Percentiles rank a stretch among this genome's conserved stretches.
Conservation (phyloP, 2,888 invertebrate species). For the Micoletzkya japonica region DNA sequence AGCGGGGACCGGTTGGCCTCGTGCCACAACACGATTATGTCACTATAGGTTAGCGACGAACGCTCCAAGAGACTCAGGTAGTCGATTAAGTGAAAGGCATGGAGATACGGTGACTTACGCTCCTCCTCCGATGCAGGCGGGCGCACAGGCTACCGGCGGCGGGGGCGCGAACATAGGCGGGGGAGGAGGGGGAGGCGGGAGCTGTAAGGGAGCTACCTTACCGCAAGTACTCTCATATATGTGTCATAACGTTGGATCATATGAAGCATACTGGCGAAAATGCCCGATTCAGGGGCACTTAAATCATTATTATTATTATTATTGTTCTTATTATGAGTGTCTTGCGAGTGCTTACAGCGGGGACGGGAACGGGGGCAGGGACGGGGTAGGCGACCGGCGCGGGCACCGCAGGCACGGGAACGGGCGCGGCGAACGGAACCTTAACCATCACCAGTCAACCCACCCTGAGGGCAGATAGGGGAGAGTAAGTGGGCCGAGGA, state of each 20-base stretch:
- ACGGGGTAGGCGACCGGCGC: background rate
- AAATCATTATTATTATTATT: too few relatives aligned
- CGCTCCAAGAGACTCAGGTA: background rate
- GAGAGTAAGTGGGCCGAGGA: background rate
- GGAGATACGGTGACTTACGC: slow-evolving; percentile 29
- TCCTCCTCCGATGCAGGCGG: slow-evolving; percentile 45
- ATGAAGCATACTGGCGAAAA: too few relatives aligned
- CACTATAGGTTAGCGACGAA: slow-evolving; percentile 20
- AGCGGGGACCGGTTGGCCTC: slow-evolving; percentile 28
- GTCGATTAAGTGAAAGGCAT: background rate
- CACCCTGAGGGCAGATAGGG: too few relatives aligned
- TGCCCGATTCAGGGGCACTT: too few relatives aligned
- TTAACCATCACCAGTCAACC: too few relatives aligned
- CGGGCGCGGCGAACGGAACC: slow-evolving; percentile 32
- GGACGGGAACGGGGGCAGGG: slow-evolving; percentile 36
- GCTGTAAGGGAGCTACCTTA: too few relatives aligned
- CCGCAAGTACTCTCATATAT: too few relatives aligned
- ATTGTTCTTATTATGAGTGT: too few relatives aligned
- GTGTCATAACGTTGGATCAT: too few relatives aligned
- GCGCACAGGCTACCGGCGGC: slow-evolving; percentile 39
- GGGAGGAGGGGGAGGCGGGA: background rate
- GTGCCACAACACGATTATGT: background rate
- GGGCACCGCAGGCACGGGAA: slow-evolving; percentile 35
- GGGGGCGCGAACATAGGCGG: slow-evolving; percentile 7
- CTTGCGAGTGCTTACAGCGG: too few relatives aligned